Evolutionary conservation across 2,797 vertebrate species (phyloP).

Genomic region (Sciurus carolinensis): DNA sequence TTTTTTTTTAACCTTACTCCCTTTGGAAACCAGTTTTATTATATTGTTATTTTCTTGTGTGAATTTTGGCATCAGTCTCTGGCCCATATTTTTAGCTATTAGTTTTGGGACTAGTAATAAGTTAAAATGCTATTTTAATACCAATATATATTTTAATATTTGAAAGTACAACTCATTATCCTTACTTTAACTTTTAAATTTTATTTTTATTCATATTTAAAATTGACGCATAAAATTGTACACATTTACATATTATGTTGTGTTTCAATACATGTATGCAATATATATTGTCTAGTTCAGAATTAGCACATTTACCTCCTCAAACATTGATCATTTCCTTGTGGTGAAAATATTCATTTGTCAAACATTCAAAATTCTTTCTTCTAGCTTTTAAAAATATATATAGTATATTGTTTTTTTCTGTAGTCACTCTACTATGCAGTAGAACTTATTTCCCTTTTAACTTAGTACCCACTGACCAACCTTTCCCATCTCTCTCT

Average conservation of each 20-base stretch:
- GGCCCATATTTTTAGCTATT: background rate
- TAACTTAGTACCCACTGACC: background rate
- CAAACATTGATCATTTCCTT: background rate
- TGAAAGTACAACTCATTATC: background rate
- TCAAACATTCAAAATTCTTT: background rate
- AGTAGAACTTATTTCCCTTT: background rate
- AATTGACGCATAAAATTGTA: background rate
- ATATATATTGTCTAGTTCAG: background rate
- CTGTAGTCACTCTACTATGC: background rate
- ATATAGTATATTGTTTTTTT: background rate
- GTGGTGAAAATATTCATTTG: background rate
- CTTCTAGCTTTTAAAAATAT: background rate
- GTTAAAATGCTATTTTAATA: background rate
- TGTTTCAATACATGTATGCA: background rate
- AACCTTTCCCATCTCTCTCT: background rate
- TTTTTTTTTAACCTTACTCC: background rate
- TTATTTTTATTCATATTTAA: background rate
- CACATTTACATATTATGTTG: background rate
- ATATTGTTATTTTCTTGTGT: background rate
- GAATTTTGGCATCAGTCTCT: background rate
- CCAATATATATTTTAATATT: conserved; percentile 13
- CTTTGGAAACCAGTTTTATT: conserved; percentile 2
- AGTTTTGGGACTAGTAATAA: background rate
- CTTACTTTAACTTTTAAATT: background rate
- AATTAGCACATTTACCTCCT: background rate